A percentile compares a stretch with the other conserved stretches of the same genome.
These are phyloP conservation scores for Antedon mediterranea DNA, from an alignment of 53 echinoderm and acorn worm species.

Conservation along the genomic window DNA sequence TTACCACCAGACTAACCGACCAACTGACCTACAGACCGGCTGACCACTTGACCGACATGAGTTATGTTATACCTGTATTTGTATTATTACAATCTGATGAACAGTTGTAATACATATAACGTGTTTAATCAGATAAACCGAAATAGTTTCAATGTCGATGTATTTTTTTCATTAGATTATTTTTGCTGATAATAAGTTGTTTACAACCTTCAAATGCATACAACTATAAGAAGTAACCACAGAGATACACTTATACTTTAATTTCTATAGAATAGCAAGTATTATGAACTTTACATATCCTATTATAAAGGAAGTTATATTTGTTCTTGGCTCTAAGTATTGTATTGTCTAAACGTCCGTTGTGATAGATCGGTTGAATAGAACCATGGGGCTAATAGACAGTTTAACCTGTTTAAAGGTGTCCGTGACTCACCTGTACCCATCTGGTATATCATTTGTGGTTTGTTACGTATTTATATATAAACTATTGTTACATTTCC, in stretches of 20 bases:
- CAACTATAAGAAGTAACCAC: not conserved
- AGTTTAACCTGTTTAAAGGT: not conserved
- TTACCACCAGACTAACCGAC: no score
- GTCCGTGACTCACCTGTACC: not conserved
- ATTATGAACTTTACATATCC: not conserved
- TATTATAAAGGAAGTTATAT: not conserved
- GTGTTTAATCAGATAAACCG: no score
- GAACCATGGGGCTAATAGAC: not conserved
- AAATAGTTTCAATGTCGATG: no score
- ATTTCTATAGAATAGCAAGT: not conserved
- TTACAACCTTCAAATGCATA: not conserved
- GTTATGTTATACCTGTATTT: no score
- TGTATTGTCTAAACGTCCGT: not conserved
- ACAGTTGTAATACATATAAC: no score
- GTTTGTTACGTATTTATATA: not conserved
- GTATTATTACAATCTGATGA: no score
- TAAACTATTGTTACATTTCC: not conserved
- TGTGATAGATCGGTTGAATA: not conserved
- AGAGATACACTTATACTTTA: not conserved
- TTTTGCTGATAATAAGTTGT: not conserved
- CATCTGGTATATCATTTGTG: not conserved
- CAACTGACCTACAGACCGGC: no score
- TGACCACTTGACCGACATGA: no score
- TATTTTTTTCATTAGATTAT: no score
- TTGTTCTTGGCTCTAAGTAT: not conserved